These are phyloP conservation scores for Passer domesticus DNA, from an alignment of 2,113 vertebrate species.

Conservation along the genomic window DNA sequence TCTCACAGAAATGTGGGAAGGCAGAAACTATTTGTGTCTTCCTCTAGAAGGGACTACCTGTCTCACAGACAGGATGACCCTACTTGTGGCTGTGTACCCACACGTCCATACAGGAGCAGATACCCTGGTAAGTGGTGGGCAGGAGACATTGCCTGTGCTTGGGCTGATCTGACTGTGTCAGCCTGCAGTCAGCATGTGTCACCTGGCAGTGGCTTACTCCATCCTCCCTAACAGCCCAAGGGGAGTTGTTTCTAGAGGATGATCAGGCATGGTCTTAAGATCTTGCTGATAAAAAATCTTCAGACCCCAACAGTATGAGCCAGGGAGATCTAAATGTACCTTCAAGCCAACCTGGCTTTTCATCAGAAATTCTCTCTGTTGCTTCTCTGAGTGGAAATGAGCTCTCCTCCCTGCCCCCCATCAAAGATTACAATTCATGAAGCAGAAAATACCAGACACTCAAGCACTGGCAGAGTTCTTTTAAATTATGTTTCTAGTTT, in stretches of 20 bases:
- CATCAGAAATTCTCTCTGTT: conserved; percentile 54
- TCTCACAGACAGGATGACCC: background rate
- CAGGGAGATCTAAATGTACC: background rate
- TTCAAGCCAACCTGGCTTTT: conserved; percentile 10
- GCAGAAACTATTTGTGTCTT: background rate
- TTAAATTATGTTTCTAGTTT: conserved; percentile 39
- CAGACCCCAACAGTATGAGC: background rate
- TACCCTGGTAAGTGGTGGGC: background rate
- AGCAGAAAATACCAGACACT: conserved; percentile 8
- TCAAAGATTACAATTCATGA: conserved; percentile 34
- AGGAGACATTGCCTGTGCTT: background rate
- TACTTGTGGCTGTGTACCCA: background rate
- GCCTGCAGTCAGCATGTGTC: background rate
- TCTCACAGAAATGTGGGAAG: background rate
- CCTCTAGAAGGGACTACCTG: background rate
- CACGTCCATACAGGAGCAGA: background rate
- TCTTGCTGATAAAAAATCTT: background rate
- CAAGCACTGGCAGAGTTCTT: conserved; percentile 17
- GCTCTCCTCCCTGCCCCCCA: background rate
- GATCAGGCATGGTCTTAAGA: background rate
- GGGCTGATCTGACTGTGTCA: background rate
- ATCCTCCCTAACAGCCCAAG: background rate
- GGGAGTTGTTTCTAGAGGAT: background rate
- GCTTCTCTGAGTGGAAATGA: conserved; percentile 5
- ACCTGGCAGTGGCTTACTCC: background rate